A percentile compares a stretch with the other conserved stretches of the same genome.
Evolutionary conservation across 2,797 vertebrate genomes (phyloP).

Genomic region (Neosilurus hyrtlii): DNA sequence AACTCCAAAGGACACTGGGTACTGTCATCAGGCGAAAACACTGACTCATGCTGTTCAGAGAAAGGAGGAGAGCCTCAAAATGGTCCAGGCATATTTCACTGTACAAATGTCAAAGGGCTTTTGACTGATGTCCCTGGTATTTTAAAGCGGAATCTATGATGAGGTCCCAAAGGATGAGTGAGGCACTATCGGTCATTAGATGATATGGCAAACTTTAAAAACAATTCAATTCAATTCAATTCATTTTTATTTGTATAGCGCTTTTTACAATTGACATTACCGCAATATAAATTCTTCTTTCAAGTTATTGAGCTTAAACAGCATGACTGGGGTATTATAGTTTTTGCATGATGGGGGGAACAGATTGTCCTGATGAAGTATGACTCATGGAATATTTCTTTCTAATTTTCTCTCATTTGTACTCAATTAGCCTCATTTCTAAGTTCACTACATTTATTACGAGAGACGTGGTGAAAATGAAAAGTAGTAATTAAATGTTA

Average conservation of each 20-base stretch:
- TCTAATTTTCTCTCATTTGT: conserved; percentile 11
- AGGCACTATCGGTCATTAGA: background rate
- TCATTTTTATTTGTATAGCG: too few species aligned
- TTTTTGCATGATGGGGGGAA: background rate
- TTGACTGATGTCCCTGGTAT: background rate
- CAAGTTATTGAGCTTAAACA: background rate
- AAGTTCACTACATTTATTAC: conserved; percentile 8
- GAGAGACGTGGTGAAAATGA: conserved; percentile 19
- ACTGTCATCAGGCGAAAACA: background rate
- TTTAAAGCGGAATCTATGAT: background rate
- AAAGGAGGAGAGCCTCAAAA: background rate
- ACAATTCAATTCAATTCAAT: too few species aligned
- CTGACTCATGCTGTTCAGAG: background rate
- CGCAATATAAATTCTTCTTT: background rate
- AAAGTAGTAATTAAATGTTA: conserved; percentile 16
- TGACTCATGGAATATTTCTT: background rate
- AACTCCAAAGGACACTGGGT: background rate
- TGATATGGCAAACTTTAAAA: background rate
- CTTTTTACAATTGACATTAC: too few species aligned
- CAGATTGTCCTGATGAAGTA: conserved; percentile 1
- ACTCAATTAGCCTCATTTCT: conserved; percentile 10
- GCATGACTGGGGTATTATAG: background rate
- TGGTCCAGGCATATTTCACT: conserved; percentile 9
- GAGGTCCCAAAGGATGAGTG: background rate
- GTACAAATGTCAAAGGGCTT: conserved; percentile 31